A percentile compares a stretch with the other conserved stretches of the same genome.
These are phyloP conservation scores for human DNA, from an alignment of 2,113 vertebrate genomes.

Conservation along the genomic window DNA sequence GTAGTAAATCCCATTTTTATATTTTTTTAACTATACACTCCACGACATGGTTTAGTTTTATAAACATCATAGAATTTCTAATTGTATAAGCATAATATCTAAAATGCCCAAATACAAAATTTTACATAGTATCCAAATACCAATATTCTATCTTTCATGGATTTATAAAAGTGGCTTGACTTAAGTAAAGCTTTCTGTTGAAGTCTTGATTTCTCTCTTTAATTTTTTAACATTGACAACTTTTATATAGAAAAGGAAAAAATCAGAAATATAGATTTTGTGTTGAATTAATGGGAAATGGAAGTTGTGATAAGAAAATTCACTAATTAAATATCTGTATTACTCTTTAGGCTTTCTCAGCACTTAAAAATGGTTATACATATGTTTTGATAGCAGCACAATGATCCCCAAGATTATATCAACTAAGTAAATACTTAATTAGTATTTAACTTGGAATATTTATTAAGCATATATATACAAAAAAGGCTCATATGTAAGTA, in stretches of 20 bases:
- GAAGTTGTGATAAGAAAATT: not conserved
- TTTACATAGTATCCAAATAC: not conserved
- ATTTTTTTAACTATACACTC: not conserved
- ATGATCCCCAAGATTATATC: not conserved
- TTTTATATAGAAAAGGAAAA: conserved; percentile 30
- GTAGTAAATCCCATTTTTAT: not conserved
- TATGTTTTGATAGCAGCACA: not conserved
- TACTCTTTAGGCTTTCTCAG: not conserved
- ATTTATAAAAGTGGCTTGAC: conserved; percentile 43
- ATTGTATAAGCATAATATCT: conserved; percentile 2
- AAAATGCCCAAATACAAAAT: conserved; percentile 53
- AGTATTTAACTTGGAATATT: not conserved
- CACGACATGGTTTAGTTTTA: conserved; percentile 16
- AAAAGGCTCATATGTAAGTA: not conserved
- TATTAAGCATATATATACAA: not conserved
- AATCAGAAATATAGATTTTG: conserved; percentile 57
- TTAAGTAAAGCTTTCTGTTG: conserved; percentile 62
- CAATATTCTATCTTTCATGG: conserved; percentile 37
- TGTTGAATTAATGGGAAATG: conserved; percentile 23
- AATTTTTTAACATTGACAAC: conserved; percentile 27
- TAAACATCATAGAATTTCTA: conserved; percentile 39
- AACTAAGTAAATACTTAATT: not conserved
- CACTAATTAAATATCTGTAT: not conserved
- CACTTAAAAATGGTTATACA: conserved; percentile 36
- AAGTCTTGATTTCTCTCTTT: conserved; percentile 49